Evolutionary conservation across 2,113 vertebrate genomes (phyloP).

Genomic region (Thunnus thynnus): DNA sequence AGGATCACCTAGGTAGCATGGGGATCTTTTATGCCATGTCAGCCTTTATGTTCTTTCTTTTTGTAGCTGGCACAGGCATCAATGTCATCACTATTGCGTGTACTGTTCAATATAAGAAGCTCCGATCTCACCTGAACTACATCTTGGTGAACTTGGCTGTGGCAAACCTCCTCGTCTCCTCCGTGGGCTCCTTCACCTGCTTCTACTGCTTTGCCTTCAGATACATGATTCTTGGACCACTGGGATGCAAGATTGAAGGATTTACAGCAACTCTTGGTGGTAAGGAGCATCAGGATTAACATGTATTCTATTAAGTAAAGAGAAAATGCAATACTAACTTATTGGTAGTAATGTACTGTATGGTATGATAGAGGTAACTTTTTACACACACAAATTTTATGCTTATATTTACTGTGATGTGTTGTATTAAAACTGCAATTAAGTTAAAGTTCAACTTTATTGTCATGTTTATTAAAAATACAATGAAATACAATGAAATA

Average conservation of each 20-base stretch:
- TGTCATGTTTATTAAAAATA: too few relatives aligned
- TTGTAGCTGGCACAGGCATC: conserved; percentile 74
- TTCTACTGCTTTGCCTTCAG: conserved; percentile 81
- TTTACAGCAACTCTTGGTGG: conserved; percentile 84
- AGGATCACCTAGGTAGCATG: conserved; percentile 83
- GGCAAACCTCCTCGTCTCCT: conserved; percentile 83
- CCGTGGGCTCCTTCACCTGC: conserved; percentile 81
- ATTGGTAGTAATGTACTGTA: neutral
- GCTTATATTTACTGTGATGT: too few relatives aligned
- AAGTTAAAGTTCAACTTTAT: too few relatives aligned
- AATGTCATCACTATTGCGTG: conserved; percentile 83
- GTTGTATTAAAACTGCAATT: too few relatives aligned
- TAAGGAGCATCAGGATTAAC: conserved; percentile 50
- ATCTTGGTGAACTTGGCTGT: conserved; percentile 87
- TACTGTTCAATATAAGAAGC: conserved; percentile 85
- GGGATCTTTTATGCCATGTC: conserved; percentile 81
- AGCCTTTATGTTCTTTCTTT: conserved; percentile 81
- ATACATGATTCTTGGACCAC: conserved; percentile 82
- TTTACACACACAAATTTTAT: neutral
- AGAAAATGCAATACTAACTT: neutral
- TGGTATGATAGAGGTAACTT: neutral
- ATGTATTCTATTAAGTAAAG: too few relatives aligned
- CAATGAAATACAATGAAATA: too few relatives aligned
- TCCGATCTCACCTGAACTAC: conserved; percentile 88
- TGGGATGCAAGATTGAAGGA: conserved; percentile 86